These are phyloP conservation scores for Watsonalla binaria DNA, from an alignment of 2,888 invertebrate genomes.

Conservation along the genomic window DNA sequence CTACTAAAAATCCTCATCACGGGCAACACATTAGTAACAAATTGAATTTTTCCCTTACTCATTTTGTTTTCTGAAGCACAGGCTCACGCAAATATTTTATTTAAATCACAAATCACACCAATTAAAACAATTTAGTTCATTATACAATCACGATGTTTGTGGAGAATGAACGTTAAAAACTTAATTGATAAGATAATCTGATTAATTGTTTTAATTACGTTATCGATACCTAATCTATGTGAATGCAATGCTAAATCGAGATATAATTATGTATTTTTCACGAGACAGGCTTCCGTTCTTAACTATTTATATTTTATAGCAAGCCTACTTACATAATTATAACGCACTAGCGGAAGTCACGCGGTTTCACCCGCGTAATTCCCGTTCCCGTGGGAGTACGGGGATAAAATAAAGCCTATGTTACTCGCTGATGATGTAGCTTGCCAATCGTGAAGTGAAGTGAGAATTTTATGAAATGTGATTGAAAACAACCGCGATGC, in stretches of 20 bases:
- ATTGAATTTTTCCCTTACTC: conserved; percentile 17
- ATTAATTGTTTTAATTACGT: background rate
- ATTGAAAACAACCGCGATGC: too few relatives aligned
- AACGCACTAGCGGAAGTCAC: too few relatives aligned
- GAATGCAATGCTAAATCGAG: background rate
- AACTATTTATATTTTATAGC: background rate
- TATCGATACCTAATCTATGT: background rate
- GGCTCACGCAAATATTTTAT: background rate
- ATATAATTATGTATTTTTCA: background rate
- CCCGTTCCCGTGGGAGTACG: too few relatives aligned
- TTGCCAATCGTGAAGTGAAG: too few relatives aligned
- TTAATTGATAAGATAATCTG: background rate
- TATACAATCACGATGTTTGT: background rate
- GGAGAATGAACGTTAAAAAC: background rate
- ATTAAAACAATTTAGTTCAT: background rate
- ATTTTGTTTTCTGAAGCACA: too few relatives aligned
- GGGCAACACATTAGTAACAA: conserved; percentile 50
- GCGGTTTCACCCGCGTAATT: too few relatives aligned
- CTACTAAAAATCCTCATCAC: conserved; percentile 58
- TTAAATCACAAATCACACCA: background rate
- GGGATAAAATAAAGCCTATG: too few relatives aligned
- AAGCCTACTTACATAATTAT: too few relatives aligned
- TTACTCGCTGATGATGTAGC: too few relatives aligned
- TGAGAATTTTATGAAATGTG: too few relatives aligned
- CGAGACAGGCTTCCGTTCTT: background rate